A percentile compares a stretch with the other conserved stretches of the same genome.
Evolutionary conservation across 2,888 invertebrate species (phyloP).

Genomic region (Lasioglossum pauxillum): DNA sequence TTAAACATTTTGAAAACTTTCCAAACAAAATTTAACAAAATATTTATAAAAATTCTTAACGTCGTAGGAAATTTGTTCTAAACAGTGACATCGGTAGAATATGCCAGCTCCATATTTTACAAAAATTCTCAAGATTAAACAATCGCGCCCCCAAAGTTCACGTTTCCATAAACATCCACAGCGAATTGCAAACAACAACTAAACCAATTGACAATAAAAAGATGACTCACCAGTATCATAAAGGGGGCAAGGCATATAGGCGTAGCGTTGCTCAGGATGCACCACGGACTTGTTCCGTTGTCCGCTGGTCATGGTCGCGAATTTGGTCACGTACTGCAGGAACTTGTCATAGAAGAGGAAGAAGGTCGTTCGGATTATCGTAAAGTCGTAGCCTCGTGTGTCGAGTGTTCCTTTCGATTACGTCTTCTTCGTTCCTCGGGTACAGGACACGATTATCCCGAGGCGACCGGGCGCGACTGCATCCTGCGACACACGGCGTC

Average conservation of each 20-base stretch:
- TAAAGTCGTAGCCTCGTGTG: constrained; percentile 52
- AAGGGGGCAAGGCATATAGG: constrained; percentile 81
- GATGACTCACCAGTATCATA: constrained; percentile 77
- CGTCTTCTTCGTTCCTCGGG: neutral
- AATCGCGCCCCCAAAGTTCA: neutral
- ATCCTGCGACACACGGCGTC: constrained; percentile 49
- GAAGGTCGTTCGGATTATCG: constrained; percentile 77
- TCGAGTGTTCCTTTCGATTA: neutral
- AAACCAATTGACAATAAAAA: neutral
- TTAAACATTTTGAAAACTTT: neutral
- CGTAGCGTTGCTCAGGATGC: constrained; percentile 77
- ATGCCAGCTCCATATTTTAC: no score
- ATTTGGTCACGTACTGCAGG: constrained; percentile 80
- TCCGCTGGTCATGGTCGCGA: constrained; percentile 79
- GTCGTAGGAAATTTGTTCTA: no score
- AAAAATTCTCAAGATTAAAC: neutral
- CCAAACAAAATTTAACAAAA: neutral
- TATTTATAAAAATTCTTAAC: no score
- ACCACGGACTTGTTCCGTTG: constrained; percentile 77
- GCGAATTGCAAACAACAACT: neutral
- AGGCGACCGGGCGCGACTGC: constrained; percentile 35
- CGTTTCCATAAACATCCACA: neutral
- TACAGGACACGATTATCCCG: constrained; percentile 53
- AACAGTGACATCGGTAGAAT: no score
- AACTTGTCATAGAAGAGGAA: constrained; percentile 80